Evolutionary conservation across 2,888 invertebrate genomes (phyloP), one percentile per base, ranked within the genome.

Genomic region (Lepeophtheirus nordmannii): DNA sequence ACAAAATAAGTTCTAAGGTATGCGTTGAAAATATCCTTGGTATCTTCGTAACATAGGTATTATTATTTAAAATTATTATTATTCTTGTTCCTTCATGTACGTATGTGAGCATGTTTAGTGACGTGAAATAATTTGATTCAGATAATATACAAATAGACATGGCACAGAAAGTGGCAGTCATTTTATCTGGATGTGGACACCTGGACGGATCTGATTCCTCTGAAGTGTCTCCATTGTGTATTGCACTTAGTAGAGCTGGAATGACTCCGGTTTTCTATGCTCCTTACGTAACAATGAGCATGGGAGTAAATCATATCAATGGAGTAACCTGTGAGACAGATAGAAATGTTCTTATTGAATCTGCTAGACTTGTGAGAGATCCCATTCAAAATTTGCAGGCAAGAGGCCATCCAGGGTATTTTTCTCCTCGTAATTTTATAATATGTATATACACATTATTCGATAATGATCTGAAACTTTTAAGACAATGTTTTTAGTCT

Each of bases 251-350:
- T 17, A 14, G 53, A 14, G 53, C 53, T 14, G 53, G 17, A 17
- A n/a, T 46, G 53, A 46, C 53, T n/a, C 53, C 53, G n/a, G 53
- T 46, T 17, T 46, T 46, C 17, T 46, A 46, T 46, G 53, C 53
- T 46, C 53, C 53, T 46, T 46, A 46, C 17, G 53, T 46, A 14
- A 46, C 53, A 46, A 46, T 46, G 53, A n/a, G 3, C 2, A 46
- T 46, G 14, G 53, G 53, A 17, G 53, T 46, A 8, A 46, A 46
- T 46, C 53, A 46, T 17, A 8, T 46, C 53, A 46, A 46, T 46
- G 53, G 53, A 46, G 53, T 17, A 14, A 17, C 14, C n/a, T 14
- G n/a, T 14, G 53, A 46, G 2, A 46, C 53, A 5, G 17, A 46
- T 14, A 14, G 53, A n/a, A 30, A 46, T 46, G 53, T 46, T 8